A percentile compares a stretch with the other conserved stretches of the same genome.
Conservation (phyloP, 2,113 vertebrate genomes). For the Rafetus swinhoei region DNA sequence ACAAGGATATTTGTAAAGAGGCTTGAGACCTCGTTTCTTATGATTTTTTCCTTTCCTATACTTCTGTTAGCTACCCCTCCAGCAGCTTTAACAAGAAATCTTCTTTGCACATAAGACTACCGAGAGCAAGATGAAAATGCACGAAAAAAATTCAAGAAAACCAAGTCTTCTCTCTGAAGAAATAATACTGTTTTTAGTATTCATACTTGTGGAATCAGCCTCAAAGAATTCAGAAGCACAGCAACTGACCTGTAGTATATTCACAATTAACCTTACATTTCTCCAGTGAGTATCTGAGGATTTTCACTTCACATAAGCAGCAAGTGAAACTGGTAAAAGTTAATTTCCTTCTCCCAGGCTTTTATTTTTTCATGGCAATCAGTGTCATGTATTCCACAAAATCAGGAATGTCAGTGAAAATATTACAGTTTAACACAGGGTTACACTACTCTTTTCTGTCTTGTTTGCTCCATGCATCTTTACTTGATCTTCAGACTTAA, state of each 20-base stretch:
- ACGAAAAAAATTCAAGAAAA: neutral
- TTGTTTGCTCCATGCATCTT: neutral
- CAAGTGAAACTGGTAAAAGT: neutral
- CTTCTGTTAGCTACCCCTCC: neutral
- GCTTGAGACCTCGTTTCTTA: rapidly evolving
- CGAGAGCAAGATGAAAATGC: neutral
- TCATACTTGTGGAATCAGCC: neutral
- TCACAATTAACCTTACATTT: neutral
- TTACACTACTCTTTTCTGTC: neutral
- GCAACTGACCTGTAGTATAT: neutral
- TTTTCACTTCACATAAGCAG: neutral
- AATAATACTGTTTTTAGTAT: neutral
- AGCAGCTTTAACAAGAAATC: neutral
- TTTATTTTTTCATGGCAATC: neutral
- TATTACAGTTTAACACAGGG: neutral
- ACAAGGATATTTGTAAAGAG: neutral
- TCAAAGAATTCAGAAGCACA: neutral
- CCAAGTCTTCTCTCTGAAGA: neutral
- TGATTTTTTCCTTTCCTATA: neutral
- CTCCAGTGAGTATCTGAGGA: neutral
- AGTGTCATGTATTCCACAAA: neutral
- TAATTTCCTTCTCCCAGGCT: neutral
- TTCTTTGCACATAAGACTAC: neutral
- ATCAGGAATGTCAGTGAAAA: neutral
- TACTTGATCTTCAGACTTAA: neutral